A percentile compares a stretch with the other conserved stretches of the same genome.
These are phyloP conservation scores for Vanacampus margaritifer DNA, from an alignment of 2,113 vertebrate genomes.

Conservation along the genomic window DNA sequence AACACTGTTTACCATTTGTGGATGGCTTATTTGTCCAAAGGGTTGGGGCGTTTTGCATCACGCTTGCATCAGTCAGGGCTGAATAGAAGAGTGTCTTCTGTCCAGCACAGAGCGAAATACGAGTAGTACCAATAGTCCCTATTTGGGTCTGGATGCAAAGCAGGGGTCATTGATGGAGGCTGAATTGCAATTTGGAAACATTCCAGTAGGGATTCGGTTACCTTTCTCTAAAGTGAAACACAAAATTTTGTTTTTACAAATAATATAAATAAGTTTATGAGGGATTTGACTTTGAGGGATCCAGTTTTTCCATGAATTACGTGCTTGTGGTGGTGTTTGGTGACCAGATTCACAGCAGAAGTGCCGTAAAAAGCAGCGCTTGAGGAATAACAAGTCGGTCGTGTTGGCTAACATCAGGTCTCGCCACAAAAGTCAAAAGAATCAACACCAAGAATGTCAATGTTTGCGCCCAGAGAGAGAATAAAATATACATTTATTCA, in stretches of 20 bases:
- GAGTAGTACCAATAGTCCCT: neutral
- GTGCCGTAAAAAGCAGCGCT: conserved; percentile 40
- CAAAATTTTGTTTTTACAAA: neutral
- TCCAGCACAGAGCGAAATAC: conserved; percentile 13
- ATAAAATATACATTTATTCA: conserved; percentile 76
- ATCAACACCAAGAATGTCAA: conserved; percentile 69
- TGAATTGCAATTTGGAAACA: neutral
- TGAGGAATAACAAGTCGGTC: conserved; percentile 59
- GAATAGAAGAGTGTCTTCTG: conserved; percentile 51
- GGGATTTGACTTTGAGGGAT: too few species aligned
- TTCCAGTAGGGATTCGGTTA: neutral
- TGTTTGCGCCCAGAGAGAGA: conserved; percentile 53
- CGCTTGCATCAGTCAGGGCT: conserved; percentile 63
- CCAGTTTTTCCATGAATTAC: too few species aligned
- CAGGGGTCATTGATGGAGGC: conserved; percentile 6
- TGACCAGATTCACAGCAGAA: conserved; percentile 31
- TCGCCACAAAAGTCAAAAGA: conserved; percentile 63
- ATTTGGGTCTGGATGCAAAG: conserved; percentile 21
- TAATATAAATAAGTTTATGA: too few species aligned
- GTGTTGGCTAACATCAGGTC: conserved; percentile 60
- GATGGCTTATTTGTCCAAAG: conserved; percentile 34
- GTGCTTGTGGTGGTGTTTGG: conserved; percentile 14
- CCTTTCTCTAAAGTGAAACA: neutral
- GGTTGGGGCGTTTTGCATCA: conserved; percentile 52
- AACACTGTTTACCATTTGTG: conserved; percentile 57